These are phyloP conservation scores for Dicranocentrus wangi DNA, from an alignment of 2,888 invertebrate genomes.

Conservation along the genomic window DNA sequence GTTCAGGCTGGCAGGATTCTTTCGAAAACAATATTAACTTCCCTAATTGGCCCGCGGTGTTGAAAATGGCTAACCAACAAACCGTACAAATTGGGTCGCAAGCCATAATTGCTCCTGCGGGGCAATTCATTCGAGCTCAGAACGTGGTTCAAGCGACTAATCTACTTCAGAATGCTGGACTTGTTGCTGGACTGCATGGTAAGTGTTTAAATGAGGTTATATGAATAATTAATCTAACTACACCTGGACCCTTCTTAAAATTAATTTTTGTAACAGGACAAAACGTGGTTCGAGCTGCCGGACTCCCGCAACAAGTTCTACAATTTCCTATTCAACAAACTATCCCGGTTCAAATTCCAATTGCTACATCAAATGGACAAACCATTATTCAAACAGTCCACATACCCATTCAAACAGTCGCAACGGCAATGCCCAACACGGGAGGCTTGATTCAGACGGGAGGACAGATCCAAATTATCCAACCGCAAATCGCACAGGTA, in stretches of 20 bases:
- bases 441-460: constrained; percentile 74
- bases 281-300: constrained; percentile 82
- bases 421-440: constrained; percentile 78
- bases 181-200: too few species aligned
- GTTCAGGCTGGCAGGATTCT: too few species aligned
- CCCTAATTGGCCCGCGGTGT: too few species aligned
- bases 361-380: constrained; percentile 89
- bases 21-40: too few species aligned
- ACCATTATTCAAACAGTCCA: constrained; percentile 96
- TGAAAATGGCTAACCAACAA: constrained; percentile 70
- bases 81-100: constrained; percentile 70
- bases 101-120: constrained; percentile 70
- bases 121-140: constrained; percentile 71
- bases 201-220: too few species aligned
- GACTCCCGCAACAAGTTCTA: constrained; percentile 77
- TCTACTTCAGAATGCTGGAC: constrained; percentile 70
- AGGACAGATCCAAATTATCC: constrained; percentile 80
- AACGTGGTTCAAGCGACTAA: constrained; percentile 71
- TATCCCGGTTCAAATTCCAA: constrained; percentile 93
- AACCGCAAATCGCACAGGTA: constrained; percentile 77
- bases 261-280: constrained; percentile 79
- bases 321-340: constrained; percentile 84
- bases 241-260: too few species aligned
- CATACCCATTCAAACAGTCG: constrained; percentile 88
- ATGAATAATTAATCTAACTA: too few species aligned